Evolutionary conservation across 1,140 invertebrate species (phyloP).

Genomic region (Papilio helenus): DNA sequence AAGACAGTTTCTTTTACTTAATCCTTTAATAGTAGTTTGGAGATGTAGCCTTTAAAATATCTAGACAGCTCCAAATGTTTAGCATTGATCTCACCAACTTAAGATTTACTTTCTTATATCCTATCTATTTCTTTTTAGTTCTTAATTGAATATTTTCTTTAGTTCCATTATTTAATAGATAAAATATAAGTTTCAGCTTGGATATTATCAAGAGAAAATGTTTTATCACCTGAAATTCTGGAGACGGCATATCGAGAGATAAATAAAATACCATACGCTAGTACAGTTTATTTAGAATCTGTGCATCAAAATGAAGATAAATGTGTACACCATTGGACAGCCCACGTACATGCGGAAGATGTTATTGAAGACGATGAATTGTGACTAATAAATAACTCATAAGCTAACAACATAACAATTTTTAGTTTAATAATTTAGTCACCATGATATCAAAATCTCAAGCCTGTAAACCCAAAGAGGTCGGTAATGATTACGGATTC

Average conservation of each 20-base stretch:
- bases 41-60: too few relatives aligned
- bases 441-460: too few relatives aligned
- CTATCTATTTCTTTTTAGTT: neutral
- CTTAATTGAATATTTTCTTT: neutral
- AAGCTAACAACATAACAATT: neutral
- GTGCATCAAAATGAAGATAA: constrained; percentile 52
- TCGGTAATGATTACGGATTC: too few relatives aligned
- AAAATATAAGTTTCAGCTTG: constrained; percentile 61
- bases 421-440: too few relatives aligned
- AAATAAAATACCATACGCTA: constrained; percentile 55
- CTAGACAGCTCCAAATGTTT: too few relatives aligned
- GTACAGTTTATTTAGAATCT: constrained; percentile 53
- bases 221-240: constrained; percentile 48
- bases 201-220: constrained; percentile 61
- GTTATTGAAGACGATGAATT: constrained; percentile 21
- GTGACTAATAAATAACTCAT: constrained; percentile 6
- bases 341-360: constrained; percentile 58
- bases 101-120: too few relatives aligned
- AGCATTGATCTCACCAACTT: too few relatives aligned
- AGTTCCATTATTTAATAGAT: neutral
- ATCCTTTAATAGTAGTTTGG: too few relatives aligned
- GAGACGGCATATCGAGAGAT: constrained; percentile 49
- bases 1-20: too few relatives aligned
- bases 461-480: too few relatives aligned
- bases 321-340: constrained; percentile 64